Evolutionary conservation across 2,797 vertebrate species (phyloP).

Genomic region (Lacerta bilineata): DNA sequence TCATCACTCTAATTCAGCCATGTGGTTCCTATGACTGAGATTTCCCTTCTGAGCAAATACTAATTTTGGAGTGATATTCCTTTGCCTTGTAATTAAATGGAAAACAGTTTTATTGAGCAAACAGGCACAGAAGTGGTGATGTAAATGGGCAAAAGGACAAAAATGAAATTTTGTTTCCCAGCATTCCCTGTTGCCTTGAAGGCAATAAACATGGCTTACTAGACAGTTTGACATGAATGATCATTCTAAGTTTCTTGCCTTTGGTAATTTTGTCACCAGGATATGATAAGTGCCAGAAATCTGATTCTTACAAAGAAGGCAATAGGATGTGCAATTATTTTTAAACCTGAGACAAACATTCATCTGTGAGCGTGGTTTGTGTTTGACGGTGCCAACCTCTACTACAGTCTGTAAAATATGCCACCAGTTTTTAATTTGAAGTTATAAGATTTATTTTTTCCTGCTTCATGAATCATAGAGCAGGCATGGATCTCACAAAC

Average conservation of each 20-base stretch:
- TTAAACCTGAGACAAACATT: conserved; percentile 23
- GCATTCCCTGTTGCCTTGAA: neutral
- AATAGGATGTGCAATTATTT: conserved; percentile 13
- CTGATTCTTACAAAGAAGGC: neutral
- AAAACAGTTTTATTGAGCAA: neutral
- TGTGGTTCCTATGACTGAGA: neutral
- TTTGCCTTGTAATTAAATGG: conserved; percentile 18
- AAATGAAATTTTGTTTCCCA: conserved; percentile 3
- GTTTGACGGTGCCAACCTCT: conserved; percentile 10
- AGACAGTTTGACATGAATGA: conserved; percentile 6
- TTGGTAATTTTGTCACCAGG: conserved; percentile 17
- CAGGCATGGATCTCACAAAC: neutral
- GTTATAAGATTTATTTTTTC: conserved; percentile 7
- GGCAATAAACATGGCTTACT: neutral
- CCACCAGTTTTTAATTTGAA: neutral
- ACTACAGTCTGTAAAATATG: conserved; percentile 11
- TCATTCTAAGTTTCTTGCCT: conserved; percentile 26
- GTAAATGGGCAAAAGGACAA: neutral
- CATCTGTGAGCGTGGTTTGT: neutral
- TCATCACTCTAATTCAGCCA: neutral
- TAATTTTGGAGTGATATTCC: neutral
- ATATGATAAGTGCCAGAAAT: conserved; percentile 22
- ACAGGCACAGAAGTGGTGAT: conserved; percentile 12
- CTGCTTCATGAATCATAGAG: neutral
- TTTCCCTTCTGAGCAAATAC: conserved; percentile 12